Base-by-base conservation (phyloP, 2,113 vertebrate genomes). In the Arvicanthis niloticus region DNA sequence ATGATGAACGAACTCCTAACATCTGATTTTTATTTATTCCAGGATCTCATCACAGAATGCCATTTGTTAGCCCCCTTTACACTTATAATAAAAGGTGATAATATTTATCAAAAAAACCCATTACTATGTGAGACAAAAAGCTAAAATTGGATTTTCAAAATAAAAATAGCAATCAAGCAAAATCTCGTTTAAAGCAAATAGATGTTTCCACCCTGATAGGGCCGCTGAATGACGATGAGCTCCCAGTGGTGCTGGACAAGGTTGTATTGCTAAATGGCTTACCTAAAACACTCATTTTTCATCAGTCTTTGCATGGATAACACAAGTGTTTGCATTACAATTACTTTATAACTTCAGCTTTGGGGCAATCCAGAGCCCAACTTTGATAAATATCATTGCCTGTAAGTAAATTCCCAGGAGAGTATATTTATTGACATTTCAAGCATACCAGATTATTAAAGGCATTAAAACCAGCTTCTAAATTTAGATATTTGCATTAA, bases 131-230 rank as follows among this genome's bases (percentile, higher is more conserved):
- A 94, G 97, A 97, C 94, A 97, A 98, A 98, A 88, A 96, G 65
- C 89, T 97, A 97, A 98, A 98, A 98, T 96, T 98, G 89, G 96
- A 98, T 98, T 98, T 97, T 97, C 40, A 78, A 96, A 98, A 96
- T 97, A 97, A 98, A 98, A 98, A 97, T 73, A 97, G 68, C 87
- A 91, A 93, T 98, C 95, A 97, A 96, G 91, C 91, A 94, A 94
- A 97, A 94, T 97, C 96, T 98, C 73, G 97, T 98, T 96, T 98
- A 97, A 96, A 97, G 96, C 37, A 84, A 97, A 96, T 91, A 96
- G 96, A 89, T 58, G 93, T 91, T 97, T 97, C 89, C 95, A 91
- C 68, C 58, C 34, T 29, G 87, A 45, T 24, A 42, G 81, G 88
- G 89, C 56, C 78, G 8, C 42, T 93, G 96, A 96, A 95, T 93